A percentile compares a stretch with the other conserved stretches of the same genome.
These are phyloP conservation scores for Zonitis immaculata DNA, from an alignment of 2,888 invertebrate species.

Conservation along the genomic window DNA sequence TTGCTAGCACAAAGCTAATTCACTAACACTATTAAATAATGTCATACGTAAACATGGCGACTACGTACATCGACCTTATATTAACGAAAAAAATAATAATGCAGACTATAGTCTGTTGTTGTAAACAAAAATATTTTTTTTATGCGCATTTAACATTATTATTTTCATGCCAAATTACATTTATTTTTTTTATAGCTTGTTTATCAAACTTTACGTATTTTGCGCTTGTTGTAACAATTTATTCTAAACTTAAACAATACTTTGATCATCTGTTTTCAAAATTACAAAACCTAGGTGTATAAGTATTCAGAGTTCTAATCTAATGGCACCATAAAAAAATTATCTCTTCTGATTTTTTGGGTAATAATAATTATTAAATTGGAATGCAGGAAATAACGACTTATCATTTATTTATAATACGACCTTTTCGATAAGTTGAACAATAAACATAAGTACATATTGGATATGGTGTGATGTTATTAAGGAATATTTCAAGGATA, in stretches of 20 bases:
- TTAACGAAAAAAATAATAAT: slow-evolving; percentile 15
- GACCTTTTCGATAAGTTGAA: slow-evolving; percentile 13
- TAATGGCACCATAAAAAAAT: too few species aligned
- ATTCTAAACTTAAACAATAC: too few species aligned
- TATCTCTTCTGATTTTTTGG: too few species aligned
- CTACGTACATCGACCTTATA: slow-evolving; percentile 26
- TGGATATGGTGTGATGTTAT: slow-evolving; percentile 1
- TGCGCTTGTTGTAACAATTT: background rate
- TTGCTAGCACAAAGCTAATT: slow-evolving; percentile 23
- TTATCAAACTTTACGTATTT: background rate
- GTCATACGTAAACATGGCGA: slow-evolving; percentile 23
- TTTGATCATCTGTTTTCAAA: too few species aligned
- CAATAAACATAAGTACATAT: slow-evolving; percentile 8
- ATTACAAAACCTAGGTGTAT: too few species aligned
- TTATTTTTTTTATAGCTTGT: background rate
- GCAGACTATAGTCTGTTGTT: slow-evolving; percentile 21
- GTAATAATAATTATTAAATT: background rate
- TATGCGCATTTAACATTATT: slow-evolving; percentile 7
- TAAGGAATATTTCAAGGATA: slow-evolving; percentile 9
- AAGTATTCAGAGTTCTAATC: too few species aligned
- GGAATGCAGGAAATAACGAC: slow-evolving; percentile 10
- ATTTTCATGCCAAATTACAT: slow-evolving; percentile 4
- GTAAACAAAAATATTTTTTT: slow-evolving; percentile 14
- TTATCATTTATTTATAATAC: slow-evolving; percentile 18
- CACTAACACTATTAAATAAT: slow-evolving; percentile 31